Percentiles rank a stretch among this genome's conserved stretches.
These are phyloP conservation scores for Lerema accius DNA, from an alignment of 1,140 invertebrate genomes.

Conservation along the genomic window DNA sequence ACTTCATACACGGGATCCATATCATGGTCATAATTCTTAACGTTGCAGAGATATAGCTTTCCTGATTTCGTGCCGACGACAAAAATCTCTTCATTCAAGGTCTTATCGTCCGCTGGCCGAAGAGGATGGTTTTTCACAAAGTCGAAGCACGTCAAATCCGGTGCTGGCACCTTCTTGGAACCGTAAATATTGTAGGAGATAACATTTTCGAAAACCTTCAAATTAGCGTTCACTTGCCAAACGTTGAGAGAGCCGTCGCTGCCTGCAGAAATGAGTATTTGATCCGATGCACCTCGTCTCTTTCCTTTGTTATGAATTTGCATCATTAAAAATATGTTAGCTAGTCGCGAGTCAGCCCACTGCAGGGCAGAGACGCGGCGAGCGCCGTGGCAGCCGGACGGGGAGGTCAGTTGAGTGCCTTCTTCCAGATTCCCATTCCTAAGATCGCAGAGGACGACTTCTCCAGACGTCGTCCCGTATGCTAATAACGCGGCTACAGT, in stretches of 20 bases:
- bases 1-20: conserved; percentile 60
- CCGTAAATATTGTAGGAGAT: conserved; percentile 55
- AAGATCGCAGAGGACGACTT: conserved; percentile 64
- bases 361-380: conserved; percentile 52
- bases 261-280: conserved; percentile 62
- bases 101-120: conserved; percentile 49
- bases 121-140: conserved; percentile 59
- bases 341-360: conserved; percentile 62
- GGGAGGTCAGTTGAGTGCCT: conserved; percentile 53
- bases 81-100: conserved; percentile 52
- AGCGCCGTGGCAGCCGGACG: conserved; percentile 56
- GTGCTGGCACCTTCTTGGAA: conserved; percentile 37
- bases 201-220: conserved; percentile 59
- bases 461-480: conserved; percentile 65
- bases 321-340: conserved; percentile 57
- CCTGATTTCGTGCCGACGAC: conserved; percentile 61
- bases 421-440: conserved; percentile 47
- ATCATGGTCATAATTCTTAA: conserved; percentile 33
- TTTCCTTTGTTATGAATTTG: conserved; percentile 62
- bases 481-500: conserved; percentile 60
- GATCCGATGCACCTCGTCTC: conserved; percentile 60
- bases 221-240: conserved; percentile 61
- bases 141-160: conserved; percentile 66
- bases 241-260: conserved; percentile 61
- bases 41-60: conserved; percentile 55